These are phyloP conservation scores for Rousettus leschenaultii DNA, from an alignment of 2,113 vertebrate genomes.

Conservation along the genomic window DNA sequence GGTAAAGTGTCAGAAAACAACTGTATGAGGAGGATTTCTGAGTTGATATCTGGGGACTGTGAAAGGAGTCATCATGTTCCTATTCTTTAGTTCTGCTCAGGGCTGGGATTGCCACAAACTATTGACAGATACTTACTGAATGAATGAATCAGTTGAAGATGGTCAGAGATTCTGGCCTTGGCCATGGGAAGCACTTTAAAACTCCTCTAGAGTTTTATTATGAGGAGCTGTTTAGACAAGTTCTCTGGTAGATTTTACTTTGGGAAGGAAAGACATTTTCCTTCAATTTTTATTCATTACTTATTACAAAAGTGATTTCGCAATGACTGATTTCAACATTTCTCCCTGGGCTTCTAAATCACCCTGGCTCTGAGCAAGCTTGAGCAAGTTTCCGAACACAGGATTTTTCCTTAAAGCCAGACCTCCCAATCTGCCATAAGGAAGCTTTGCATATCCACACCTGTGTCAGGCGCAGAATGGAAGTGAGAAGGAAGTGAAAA, in stretches of 20 bases:
- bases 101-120: background rate
- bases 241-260: conserved; percentile 69
- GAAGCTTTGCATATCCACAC: conserved; percentile 47
- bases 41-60: background rate
- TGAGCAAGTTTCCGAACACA: conserved; percentile 54
- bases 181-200: conserved; percentile 51
- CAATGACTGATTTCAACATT: conserved; percentile 72
- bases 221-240: conserved; percentile 68
- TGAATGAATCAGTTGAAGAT: conserved; percentile 37
- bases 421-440: conserved; percentile 61
- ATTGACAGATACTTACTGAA: conserved; percentile 20
- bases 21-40: background rate
- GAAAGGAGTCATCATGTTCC: background rate
- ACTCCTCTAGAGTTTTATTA: conserved; percentile 46
- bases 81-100: background rate
- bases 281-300: conserved; percentile 68
- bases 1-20: background rate
- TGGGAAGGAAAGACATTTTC: conserved; percentile 69
- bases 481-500: conserved; percentile 59
- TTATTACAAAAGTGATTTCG: conserved; percentile 73
- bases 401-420: conserved; percentile 59
- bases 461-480: conserved; percentile 62
- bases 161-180: conserved; percentile 37
- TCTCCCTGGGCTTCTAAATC: conserved; percentile 64
- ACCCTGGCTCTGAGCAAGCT: conserved; percentile 52